Conservation (phyloP, 1,140 invertebrate genomes). For the Bombus superbus region DNA sequence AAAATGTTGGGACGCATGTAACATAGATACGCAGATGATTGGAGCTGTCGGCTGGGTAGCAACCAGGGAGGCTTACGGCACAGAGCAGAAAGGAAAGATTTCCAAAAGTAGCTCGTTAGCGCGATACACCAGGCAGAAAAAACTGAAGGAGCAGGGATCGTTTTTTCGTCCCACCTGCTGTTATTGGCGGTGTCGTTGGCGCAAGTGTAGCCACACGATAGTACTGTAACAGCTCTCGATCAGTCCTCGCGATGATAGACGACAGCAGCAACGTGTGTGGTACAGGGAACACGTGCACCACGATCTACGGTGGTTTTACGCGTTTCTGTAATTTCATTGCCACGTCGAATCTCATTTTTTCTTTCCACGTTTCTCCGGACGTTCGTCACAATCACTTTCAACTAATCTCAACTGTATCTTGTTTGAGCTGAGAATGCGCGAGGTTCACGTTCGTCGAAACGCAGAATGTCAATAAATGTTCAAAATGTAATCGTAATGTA, state of each 20-base stretch:
- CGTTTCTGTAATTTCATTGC: not conserved
- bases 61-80: not conserved
- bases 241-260: slow-evolving; percentile 10
- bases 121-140: slow-evolving; percentile 44
- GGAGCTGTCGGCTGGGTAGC: not conserved
- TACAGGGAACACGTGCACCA: slow-evolving; percentile 31
- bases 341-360: not conserved
- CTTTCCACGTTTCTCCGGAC: not conserved
- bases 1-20: not conserved
- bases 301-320: not conserved
- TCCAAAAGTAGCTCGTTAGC: slow-evolving; percentile 23
- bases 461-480: no score
- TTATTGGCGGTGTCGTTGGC: slow-evolving; percentile 22
- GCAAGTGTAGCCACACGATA: not conserved
- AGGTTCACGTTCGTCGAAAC: not conserved
- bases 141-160: slow-evolving; percentile 60
- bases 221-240: slow-evolving; percentile 8
- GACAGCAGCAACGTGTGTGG: slow-evolving; percentile 53
- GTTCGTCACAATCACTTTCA: not conserved
- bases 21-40: not conserved
- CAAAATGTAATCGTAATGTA: no score
- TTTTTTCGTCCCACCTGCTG: slow-evolving; percentile 64
- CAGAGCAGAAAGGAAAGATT: not conserved
- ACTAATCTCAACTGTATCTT: not conserved
- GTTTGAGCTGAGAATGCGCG: not conserved